phyloP scores from a whole-genome alignment of 2,888 invertebrate species.

The Oligia fasciuncula region DNA sequence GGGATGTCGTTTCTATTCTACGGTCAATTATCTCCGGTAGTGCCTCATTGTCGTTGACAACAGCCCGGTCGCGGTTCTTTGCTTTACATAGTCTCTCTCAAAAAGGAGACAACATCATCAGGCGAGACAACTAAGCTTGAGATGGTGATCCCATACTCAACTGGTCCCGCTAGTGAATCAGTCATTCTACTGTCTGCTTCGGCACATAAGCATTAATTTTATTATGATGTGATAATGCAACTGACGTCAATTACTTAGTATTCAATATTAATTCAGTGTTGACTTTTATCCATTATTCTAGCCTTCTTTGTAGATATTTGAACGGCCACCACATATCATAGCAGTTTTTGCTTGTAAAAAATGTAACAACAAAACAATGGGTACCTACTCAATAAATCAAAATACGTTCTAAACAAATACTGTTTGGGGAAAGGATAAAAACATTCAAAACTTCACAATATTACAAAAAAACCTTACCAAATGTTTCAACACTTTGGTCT shows the following conservation, averaged over 20 bases:
- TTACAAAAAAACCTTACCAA: no score
- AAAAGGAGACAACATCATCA: background rate
- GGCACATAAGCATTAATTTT: background rate
- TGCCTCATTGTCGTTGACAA: background rate
- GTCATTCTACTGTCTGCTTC: background rate
- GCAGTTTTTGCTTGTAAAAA: background rate
- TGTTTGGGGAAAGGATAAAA: background rate
- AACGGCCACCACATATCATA: background rate
- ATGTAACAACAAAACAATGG: background rate
- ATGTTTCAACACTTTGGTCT: background rate
- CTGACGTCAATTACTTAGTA: background rate
- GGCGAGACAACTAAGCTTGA: background rate
- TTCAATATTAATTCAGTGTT: background rate
- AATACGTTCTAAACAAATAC: background rate
- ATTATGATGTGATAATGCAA: constrained; percentile 1
- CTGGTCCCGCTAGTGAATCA: background rate
- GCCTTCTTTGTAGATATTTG: background rate
- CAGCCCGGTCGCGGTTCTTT: background rate
- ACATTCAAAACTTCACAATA: background rate
- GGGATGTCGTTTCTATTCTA: background rate
- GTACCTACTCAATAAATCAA: background rate
- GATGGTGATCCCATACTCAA: background rate
- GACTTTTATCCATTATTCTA: background rate
- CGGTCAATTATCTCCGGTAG: background rate
- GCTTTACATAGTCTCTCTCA: background rate